Conservation (phyloP, 2,113 vertebrate genomes). For the Condylura cristata region DNA sequence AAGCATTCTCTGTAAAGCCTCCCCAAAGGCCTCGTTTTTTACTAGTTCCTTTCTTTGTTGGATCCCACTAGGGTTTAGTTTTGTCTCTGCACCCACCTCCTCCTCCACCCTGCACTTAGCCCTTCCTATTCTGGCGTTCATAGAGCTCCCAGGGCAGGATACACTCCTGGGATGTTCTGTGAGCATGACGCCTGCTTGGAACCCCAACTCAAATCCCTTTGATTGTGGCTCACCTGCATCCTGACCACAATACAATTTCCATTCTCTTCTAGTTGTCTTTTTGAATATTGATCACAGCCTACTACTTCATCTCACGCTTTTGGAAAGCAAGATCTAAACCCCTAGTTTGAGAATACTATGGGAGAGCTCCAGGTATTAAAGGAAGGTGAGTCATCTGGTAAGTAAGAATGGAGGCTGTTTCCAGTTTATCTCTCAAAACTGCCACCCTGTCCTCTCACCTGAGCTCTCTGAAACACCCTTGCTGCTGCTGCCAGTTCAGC, state of each 20-base stretch:
- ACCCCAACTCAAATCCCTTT: neutral
- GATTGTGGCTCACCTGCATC: fast-evolving
- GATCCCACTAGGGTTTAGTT: neutral
- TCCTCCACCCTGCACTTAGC: neutral
- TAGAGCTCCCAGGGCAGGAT: neutral
- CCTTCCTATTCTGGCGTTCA: neutral
- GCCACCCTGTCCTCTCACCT: neutral
- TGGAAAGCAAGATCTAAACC: neutral
- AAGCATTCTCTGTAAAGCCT: neutral
- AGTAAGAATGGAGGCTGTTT: neutral
- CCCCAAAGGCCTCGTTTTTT: neutral
- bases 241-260: neutral
- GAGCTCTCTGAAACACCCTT: neutral
- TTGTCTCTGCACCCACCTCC: neutral
- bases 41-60: neutral
- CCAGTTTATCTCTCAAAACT: fast-evolving
- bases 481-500: neutral
- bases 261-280: neutral
- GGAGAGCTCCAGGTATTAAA: neutral
- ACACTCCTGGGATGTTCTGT: fast-evolving
- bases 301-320: neutral
- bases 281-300: neutral
- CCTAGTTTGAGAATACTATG: neutral
- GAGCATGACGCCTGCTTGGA: neutral
- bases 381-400: neutral